Percentiles rank a stretch among this genome's conserved stretches.
These are phyloP conservation scores for Sebastes umbrosus DNA, from an alignment of 2,797 vertebrate genomes.

Conservation along the genomic window DNA sequence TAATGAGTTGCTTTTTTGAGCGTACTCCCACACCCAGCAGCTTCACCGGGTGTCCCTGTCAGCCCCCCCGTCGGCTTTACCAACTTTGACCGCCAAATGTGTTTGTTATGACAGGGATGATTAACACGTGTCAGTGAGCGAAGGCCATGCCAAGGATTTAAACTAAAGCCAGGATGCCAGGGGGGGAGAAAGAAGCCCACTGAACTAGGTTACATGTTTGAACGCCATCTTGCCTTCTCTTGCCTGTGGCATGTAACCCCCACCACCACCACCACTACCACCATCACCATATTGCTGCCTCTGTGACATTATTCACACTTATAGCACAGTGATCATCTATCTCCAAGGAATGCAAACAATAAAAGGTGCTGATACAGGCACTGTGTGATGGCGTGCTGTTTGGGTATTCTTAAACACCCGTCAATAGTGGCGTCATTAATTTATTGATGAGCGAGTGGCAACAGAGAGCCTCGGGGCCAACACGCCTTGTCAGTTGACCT, in stretches of 20 bases:
- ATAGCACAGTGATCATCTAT: background rate
- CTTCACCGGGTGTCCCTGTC: constrained; percentile 2
- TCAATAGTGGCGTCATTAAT: constrained; percentile 7
- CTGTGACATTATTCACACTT: background rate
- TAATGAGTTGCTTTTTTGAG: constrained; percentile 6
- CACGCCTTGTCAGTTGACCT: constrained; percentile 67
- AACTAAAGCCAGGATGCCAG: constrained; percentile 21
- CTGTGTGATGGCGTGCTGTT: background rate
- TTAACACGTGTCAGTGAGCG: constrained; percentile 41
- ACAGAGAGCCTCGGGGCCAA: constrained; percentile 8
- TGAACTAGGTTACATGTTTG: constrained; percentile 33
- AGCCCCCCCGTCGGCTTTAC: constrained; percentile 2
- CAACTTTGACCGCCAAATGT: constrained; percentile 29
- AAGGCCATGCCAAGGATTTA: constrained; percentile 25
- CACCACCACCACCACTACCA: no score
- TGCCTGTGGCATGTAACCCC: background rate
- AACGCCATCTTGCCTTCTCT: constrained; percentile 8
- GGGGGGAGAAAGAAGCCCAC: background rate
- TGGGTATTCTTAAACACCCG: background rate
- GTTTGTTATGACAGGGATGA: constrained; percentile 60
- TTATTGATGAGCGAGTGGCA: constrained; percentile 52
- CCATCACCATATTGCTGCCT: background rate
- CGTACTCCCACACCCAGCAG: background rate
- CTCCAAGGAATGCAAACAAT: background rate
- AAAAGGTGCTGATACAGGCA: background rate